Base-by-base conservation (phyloP, 1,140 invertebrate genomes). In the Pollicipes pollicipes region DNA sequence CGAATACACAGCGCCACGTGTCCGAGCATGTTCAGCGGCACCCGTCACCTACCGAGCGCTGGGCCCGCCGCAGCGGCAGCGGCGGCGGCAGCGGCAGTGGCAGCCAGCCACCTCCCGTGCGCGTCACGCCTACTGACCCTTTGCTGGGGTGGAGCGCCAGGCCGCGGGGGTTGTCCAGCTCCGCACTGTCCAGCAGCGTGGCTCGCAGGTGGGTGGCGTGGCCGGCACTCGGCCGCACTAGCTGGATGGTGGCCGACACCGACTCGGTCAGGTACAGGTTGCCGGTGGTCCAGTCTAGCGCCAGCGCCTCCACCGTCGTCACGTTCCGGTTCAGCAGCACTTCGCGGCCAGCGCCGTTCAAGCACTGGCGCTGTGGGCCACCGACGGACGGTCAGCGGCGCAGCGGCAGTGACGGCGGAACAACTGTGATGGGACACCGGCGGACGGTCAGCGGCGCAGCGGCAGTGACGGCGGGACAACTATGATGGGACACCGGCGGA, bases 261-360 rank as follows among this genome's bases (percentile, higher is more conserved):
- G 89, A 87, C 78, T 97, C 93, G 1, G 93, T 90, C 79, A 94
- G 95, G 79, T 95, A 97, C 0, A 98, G 79, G 72, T 93, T 88
- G 71, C 93, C 89, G 0, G 90, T 89, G n/a, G 95, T 86, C 92
- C 92, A 97, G 82, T 98, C 95, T 37, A 91, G 85, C 0, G 91
- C 88, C 85, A 97, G 89, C 17, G 93, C 93, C 81, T 97, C 93
- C 30, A 97, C 89, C 8, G 89, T 91, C 45, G 86, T 85, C 58
- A 95, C 80, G 75, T 88, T 85, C 0, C 81, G 85, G 73, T 88
- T 85, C 0, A 92, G 86, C 0, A 93, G 78, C 58, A 87, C 84
- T 80, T 91, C 88, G 28, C 85, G 83, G 66, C 79, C 76, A 68
- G 80, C 83, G 3, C 87, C 88, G 75, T 88, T 85, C 68, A 92